Evolutionary conservation across 1,140 invertebrate genomes (phyloP).

Genomic region (Aphelinus atriplicis): DNA sequence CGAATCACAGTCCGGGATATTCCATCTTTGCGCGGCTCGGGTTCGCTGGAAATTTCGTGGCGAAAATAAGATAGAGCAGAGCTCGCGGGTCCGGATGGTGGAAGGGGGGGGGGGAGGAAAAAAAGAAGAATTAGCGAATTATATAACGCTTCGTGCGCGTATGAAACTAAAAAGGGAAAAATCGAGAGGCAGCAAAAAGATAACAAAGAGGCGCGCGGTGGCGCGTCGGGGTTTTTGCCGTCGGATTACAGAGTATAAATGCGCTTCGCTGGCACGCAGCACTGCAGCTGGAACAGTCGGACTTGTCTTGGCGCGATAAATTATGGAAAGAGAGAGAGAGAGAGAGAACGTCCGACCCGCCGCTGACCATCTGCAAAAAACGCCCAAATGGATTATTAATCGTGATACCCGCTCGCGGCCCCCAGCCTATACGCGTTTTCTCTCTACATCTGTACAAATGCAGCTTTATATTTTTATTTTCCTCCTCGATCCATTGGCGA

Average conservation of each 20-base stretch:
- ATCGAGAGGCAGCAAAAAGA: neutral
- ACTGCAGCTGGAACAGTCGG: neutral
- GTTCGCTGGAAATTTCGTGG: too few species aligned
- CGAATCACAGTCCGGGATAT: conserved; percentile 25
- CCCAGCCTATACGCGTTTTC: too few species aligned
- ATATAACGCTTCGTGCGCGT: neutral
- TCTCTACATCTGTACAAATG: conserved; percentile 6
- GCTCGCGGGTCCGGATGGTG: neutral
- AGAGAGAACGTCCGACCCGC: conserved; percentile 25
- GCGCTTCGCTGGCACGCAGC: conserved; percentile 11
- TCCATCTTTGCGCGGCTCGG: conserved; percentile 6
- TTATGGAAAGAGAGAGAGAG: conserved; percentile 18
- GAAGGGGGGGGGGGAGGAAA: too few species aligned
- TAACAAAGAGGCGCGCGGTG: conserved; percentile 28
- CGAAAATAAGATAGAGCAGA: neutral
- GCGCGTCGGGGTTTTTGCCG: conserved; percentile 30
- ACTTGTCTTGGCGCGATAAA: conserved; percentile 11
- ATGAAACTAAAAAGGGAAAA: neutral
- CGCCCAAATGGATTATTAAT: conserved; percentile 64
- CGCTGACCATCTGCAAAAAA: conserved; percentile 53
- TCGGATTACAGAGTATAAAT: conserved; percentile 33
- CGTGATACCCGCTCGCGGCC: conserved; percentile 34
- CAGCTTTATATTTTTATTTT: conserved; percentile 4
- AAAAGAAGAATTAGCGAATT: conserved; percentile 4
- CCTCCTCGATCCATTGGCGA: too few species aligned